Percentiles rank a stretch among this genome's conserved stretches.
Evolutionary conservation across 2,113 vertebrate genomes (phyloP).

Genomic region (Suncus etruscus): DNA sequence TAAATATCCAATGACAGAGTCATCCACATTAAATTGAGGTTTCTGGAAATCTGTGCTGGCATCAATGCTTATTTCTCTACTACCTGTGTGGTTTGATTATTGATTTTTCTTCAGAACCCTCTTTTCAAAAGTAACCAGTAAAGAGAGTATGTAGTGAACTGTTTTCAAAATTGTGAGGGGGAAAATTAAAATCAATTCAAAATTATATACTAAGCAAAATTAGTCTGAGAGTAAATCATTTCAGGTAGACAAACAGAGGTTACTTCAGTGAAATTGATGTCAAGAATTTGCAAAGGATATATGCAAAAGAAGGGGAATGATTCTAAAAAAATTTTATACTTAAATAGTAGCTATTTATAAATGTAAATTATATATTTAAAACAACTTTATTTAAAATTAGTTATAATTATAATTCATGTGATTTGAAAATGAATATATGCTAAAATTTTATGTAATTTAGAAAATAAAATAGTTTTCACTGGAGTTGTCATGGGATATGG

Average conservation of each 20-base stretch:
- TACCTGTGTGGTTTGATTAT: not conserved
- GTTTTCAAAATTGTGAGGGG: not conserved
- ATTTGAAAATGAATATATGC: not conserved
- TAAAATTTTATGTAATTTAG: not conserved
- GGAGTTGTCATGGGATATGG: too few relatives aligned
- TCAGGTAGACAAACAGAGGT: not conserved
- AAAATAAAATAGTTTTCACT: not conserved
- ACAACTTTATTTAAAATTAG: not conserved
- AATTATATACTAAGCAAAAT: slow-evolving; percentile 25
- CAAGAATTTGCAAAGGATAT: not conserved
- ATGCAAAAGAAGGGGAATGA: not conserved
- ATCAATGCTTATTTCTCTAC: not conserved
- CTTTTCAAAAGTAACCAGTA: not conserved
- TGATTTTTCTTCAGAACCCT: too few relatives aligned
- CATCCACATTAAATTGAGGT: not conserved
- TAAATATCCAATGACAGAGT: not conserved
- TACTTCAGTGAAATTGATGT: not conserved
- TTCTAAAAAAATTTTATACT: not conserved
- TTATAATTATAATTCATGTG: not conserved
- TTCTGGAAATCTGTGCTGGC: not conserved
- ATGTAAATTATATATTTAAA: not conserved
- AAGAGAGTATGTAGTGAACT: not conserved
- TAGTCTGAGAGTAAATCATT: not conserved
- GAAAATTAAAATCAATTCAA: not conserved
- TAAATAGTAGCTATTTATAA: not conserved